Percentiles rank a stretch among this genome's conserved stretches.
Evolutionary conservation across 2,888 invertebrate genomes (phyloP).

Genomic region (Ectropis crepuscularia): DNA sequence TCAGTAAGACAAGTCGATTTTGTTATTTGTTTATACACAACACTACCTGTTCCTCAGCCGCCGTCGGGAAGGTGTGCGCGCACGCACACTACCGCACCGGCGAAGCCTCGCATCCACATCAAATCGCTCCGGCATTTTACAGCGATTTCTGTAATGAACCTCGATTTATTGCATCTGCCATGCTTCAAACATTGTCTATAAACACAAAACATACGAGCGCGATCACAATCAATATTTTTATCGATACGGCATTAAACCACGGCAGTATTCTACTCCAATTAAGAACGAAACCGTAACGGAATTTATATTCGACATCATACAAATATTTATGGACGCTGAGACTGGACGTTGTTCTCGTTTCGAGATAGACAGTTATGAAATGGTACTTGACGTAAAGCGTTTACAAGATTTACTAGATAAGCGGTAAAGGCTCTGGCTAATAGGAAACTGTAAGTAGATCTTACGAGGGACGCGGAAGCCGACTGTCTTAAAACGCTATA

Average conservation of each 20-base stretch:
- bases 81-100: conserved; percentile 44
- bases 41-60: conserved; percentile 74
- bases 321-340: conserved; percentile 59
- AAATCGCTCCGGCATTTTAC: conserved; percentile 78
- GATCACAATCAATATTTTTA: conserved; percentile 65
- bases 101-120: conserved; percentile 55
- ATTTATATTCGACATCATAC: conserved; percentile 61
- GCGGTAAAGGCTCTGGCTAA: conserved; percentile 59
- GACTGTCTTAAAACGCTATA: conserved; percentile 70
- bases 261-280: conserved; percentile 61
- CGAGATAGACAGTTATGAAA: conserved; percentile 53
- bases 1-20: conserved; percentile 82
- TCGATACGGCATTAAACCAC: conserved; percentile 58
- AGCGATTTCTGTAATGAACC: conserved; percentile 80
- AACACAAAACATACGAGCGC: conserved; percentile 69
- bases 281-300: conserved; percentile 64
- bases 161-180: conserved; percentile 76
- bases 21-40: conserved; percentile 84
- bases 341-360: conserved; percentile 37
- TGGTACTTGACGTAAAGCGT: conserved; percentile 57
- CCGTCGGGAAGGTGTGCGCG: conserved; percentile 49
- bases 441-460: conserved; percentile 73
- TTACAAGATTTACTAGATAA: conserved; percentile 42
- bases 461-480: conserved; percentile 72
- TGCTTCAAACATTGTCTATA: conserved; percentile 70